Conservation (phyloP, 2,888 invertebrate species). For the Mesodorylaimus sp. region DNA sequence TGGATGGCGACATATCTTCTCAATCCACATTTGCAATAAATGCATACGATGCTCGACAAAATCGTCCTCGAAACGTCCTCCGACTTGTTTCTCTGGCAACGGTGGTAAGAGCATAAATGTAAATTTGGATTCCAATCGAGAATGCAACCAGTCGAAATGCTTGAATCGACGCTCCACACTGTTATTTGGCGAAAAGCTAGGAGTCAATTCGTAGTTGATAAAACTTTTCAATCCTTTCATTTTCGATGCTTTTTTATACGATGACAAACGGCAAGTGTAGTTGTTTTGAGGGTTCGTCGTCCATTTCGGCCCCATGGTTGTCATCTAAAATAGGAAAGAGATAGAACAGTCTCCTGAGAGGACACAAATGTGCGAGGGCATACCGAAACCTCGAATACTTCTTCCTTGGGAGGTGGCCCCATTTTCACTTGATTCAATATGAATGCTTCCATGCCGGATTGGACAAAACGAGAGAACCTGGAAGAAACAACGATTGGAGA, state of each 20-base stretch:
- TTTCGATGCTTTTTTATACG: slow-evolving; percentile 91
- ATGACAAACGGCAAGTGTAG: slow-evolving; percentile 68
- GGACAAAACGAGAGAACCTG: slow-evolving; percentile 68
- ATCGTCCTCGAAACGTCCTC: slow-evolving; percentile 82
- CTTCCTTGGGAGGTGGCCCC: slow-evolving; percentile 14
- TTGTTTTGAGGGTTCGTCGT: slow-evolving; percentile 47
- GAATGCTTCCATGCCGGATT: slow-evolving; percentile 72
- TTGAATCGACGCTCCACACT: slow-evolving; percentile 74
- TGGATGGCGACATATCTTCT: slow-evolving; percentile 89
- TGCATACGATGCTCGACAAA: slow-evolving; percentile 82
- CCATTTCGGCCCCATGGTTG: slow-evolving; percentile 58
- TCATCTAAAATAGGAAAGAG: slow-evolving; percentile 28
- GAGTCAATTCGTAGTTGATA: slow-evolving; percentile 86
- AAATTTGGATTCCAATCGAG: slow-evolving; percentile 77
- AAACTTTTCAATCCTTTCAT: slow-evolving; percentile 86
- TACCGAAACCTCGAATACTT: slow-evolving; percentile 21
- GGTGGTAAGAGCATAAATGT: slow-evolving; percentile 85
- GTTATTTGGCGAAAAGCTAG: too few relatives aligned
- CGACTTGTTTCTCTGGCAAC: slow-evolving; percentile 89
- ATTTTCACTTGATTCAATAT: slow-evolving; percentile 53
- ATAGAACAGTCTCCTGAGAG: too few relatives aligned
- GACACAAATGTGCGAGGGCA: too few relatives aligned
- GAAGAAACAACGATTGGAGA: too few relatives aligned
- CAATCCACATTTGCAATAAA: slow-evolving; percentile 83
- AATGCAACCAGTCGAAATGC: slow-evolving; percentile 97